Percentiles rank a stretch among this genome's conserved stretches.
Evolutionary conservation across 2,888 invertebrate genomes (phyloP).

Genomic region (Cremastinae sp.): DNA sequence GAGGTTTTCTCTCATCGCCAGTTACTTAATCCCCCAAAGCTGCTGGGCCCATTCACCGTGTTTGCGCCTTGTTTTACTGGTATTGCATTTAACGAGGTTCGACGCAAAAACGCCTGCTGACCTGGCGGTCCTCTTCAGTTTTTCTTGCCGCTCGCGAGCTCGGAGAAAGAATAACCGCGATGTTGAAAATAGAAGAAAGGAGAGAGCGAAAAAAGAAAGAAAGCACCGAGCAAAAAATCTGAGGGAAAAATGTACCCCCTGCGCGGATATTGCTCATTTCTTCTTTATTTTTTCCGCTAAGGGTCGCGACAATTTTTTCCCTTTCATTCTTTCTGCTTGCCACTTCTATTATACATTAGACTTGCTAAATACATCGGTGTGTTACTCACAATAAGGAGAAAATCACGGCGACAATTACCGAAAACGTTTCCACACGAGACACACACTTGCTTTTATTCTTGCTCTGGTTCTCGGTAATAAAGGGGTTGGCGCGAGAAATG

Average conservation of each 20-base stretch:
- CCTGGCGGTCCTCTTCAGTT: background rate
- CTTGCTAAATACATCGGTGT: constrained; percentile 45
- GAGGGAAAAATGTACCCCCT: constrained; percentile 43
- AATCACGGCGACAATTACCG: constrained; percentile 30
- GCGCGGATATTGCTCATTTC: constrained; percentile 38
- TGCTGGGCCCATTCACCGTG: constrained; percentile 65
- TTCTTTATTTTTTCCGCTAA: constrained; percentile 34
- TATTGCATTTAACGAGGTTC: constrained; percentile 77
- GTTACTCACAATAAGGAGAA: constrained; percentile 5
- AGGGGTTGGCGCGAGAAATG: constrained; percentile 16
- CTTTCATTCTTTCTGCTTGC: background rate
- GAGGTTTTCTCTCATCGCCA: constrained; percentile 35
- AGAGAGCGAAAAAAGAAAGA: constrained; percentile 14
- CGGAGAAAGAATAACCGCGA: constrained; percentile 6
- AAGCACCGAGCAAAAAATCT: constrained; percentile 5
- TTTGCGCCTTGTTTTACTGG: constrained; percentile 77
- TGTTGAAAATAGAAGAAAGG: constrained; percentile 35
- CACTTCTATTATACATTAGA: constrained; percentile 34
- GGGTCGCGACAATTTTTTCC: constrained; percentile 34
- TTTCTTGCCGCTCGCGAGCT: constrained; percentile 33
- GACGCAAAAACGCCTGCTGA: constrained; percentile 54
- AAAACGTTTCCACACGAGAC: background rate
- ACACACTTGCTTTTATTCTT: background rate
- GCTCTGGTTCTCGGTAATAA: no score
- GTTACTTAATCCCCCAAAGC: constrained; percentile 58